Percentiles rank a stretch among this genome's conserved stretches.
Evolutionary conservation across 2,888 invertebrate species (phyloP).

Genomic region (Dolichomitus sp.): DNA sequence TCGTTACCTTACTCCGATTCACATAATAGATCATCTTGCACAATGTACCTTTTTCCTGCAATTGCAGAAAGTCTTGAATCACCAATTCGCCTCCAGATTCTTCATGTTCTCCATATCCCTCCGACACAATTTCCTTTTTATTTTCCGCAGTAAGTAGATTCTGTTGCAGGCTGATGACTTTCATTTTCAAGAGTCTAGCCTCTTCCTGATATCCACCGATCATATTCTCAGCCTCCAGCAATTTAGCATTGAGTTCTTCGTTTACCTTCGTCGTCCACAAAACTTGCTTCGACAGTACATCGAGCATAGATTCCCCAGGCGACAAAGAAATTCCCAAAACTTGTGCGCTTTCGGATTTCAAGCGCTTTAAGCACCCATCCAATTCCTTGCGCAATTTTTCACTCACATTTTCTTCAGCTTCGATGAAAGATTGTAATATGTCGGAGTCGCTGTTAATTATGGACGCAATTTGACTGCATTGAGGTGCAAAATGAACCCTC

Average conservation of each 20-base stretch:
- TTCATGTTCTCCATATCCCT: slow-evolving; percentile 87
- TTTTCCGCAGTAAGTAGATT: slow-evolving; percentile 86
- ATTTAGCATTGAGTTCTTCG: slow-evolving; percentile 86
- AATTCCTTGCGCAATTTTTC: slow-evolving; percentile 90
- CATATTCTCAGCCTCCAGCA: slow-evolving; percentile 88
- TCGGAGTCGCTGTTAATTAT: slow-evolving; percentile 88
- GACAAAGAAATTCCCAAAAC: slow-evolving; percentile 89
- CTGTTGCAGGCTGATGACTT: slow-evolving; percentile 88
- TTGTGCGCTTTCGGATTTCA: slow-evolving; percentile 91
- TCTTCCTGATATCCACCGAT: slow-evolving; percentile 86
- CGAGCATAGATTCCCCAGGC: slow-evolving; percentile 67
- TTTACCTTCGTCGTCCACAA: slow-evolving; percentile 75
- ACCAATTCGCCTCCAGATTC: slow-evolving; percentile 76
- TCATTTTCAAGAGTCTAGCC: slow-evolving; percentile 87
- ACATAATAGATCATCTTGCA: too few species aligned
- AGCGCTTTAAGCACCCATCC: slow-evolving; percentile 89
- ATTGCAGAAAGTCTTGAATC: slow-evolving; percentile 80
- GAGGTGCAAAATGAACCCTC: slow-evolving; percentile 91
- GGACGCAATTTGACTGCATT: slow-evolving; percentile 87
- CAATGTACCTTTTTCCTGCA: slow-evolving; percentile 83
- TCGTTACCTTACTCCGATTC: not conserved
- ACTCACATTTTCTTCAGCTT: slow-evolving; percentile 87
- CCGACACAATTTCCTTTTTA: slow-evolving; percentile 87
- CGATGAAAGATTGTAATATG: slow-evolving; percentile 88
- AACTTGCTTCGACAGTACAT: slow-evolving; percentile 72